phyloP scores from a whole-genome alignment of 2,113 vertebrate species.

The Canis aureus region DNA sequence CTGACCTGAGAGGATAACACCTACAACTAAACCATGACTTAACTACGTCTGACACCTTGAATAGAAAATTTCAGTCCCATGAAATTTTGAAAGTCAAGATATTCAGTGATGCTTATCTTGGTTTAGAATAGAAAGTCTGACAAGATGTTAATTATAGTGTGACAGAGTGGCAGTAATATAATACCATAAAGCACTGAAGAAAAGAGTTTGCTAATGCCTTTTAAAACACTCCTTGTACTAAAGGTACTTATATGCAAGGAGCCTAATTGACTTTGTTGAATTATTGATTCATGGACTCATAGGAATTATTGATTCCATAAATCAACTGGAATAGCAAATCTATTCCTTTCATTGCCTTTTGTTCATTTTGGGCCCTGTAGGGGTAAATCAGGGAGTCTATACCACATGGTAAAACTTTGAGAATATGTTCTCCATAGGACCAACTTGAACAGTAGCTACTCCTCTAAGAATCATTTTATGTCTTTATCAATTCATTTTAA shows the following conservation, averaged over 20 bases:
- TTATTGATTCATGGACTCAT: too few species aligned
- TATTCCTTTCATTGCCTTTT: neutral
- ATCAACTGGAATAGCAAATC: neutral
- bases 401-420: neutral
- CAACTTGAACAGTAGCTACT: neutral
- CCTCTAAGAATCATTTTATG: neutral
- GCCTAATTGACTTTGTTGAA: neutral
- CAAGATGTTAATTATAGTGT: conserved; percentile 77
- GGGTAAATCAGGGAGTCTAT: neutral
- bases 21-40: neutral
- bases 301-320: neutral
- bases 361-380: neutral
- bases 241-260: conserved; percentile 52
- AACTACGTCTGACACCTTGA: conserved; percentile 67
- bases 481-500: neutral
- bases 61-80: conserved; percentile 65
- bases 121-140: conserved; percentile 76
- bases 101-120: conserved; percentile 72
- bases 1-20: neutral
- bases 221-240: neutral
- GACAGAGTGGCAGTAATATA: conserved; percentile 54
- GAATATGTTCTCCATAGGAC: neutral
- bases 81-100: conserved; percentile 60
- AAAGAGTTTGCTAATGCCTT: conserved; percentile 52
- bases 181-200: conserved; percentile 45